These are phyloP conservation scores for Pangasius larnaudii DNA, from an alignment of 2,797 vertebrate genomes.

Conservation along the genomic window DNA sequence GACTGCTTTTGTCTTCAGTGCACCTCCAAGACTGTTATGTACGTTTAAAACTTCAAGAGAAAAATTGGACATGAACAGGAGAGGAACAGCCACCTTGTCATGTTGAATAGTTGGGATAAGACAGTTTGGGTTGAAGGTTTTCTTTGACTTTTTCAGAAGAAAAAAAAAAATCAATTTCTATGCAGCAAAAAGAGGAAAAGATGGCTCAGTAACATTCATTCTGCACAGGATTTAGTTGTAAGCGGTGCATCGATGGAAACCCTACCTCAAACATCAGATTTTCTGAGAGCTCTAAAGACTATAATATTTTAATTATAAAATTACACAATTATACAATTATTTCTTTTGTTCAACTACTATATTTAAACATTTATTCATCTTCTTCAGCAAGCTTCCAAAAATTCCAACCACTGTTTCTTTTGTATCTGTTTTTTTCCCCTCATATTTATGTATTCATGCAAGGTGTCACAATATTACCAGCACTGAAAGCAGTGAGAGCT, in stretches of 20 bases:
- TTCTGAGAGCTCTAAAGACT: neutral
- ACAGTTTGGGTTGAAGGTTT: slow-evolving; percentile 6
- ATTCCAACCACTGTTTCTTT: neutral
- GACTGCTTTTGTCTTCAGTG: slow-evolving; percentile 1
- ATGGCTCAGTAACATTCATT: slow-evolving; percentile 1
- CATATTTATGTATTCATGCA: neutral
- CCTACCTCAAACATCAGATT: neutral
- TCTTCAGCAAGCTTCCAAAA: neutral
- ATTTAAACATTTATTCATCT: neutral
- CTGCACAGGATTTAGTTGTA: neutral
- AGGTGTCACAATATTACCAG: neutral
- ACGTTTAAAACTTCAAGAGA: slow-evolving; percentile 9
- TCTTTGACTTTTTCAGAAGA: slow-evolving; percentile 15
- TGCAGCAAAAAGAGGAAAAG: slow-evolving; percentile 1
- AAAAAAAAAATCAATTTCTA: slow-evolving; percentile 25
- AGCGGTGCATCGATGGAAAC: neutral
- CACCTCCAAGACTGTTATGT: neutral
- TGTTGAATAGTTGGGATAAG: neutral
- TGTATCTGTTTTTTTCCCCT: neutral
- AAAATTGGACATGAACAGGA: slow-evolving; percentile 16
- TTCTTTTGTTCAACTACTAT: neutral
- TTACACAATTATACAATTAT: too few relatives aligned
- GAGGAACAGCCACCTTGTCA: slow-evolving; percentile 7
- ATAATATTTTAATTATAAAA: neutral
- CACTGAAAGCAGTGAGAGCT: slow-evolving; percentile 15